These are phyloP conservation scores for Syngnathus floridae DNA, from an alignment of 2,113 vertebrate species.

Conservation along the genomic window DNA sequence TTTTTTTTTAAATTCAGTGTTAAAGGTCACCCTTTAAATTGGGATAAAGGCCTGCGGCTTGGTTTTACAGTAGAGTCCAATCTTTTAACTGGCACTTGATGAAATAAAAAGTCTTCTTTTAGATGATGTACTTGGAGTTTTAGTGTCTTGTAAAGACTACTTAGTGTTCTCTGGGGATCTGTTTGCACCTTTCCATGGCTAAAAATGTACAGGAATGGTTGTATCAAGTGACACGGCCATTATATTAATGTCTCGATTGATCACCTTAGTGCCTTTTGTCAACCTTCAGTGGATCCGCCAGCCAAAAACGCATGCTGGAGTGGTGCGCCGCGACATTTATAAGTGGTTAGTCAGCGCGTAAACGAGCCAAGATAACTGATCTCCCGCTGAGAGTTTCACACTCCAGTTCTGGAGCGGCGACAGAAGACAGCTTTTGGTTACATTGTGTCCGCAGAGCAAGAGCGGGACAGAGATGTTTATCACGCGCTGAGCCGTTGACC, in stretches of 20 bases:
- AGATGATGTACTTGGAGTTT: neutral
- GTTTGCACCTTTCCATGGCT: neutral
- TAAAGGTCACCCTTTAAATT: neutral
- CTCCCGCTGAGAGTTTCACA: slow-evolving; percentile 33
- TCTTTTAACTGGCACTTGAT: neutral
- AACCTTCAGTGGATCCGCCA: neutral
- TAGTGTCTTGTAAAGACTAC: neutral
- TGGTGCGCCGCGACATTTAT: slow-evolving; percentile 23
- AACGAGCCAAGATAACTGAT: slow-evolving; percentile 30
- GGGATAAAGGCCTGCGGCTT: neutral
- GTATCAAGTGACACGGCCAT: neutral
- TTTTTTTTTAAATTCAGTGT: neutral
- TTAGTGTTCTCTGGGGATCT: neutral
- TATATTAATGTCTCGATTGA: slow-evolving; percentile 6
- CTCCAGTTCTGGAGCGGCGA: slow-evolving; percentile 44
- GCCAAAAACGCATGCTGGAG: neutral
- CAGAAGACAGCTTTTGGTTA: slow-evolving; percentile 39
- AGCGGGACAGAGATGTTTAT: slow-evolving; percentile 49
- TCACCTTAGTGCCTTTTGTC: neutral
- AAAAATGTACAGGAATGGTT: neutral
- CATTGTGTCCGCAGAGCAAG: slow-evolving; percentile 29
- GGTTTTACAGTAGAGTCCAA: neutral
- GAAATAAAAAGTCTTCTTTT: neutral
- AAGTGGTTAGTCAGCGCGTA: slow-evolving; percentile 26
- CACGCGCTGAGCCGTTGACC: slow-evolving; percentile 41